A percentile compares a stretch with the other conserved stretches of the same genome.
These are phyloP conservation scores for Melozone crissalis DNA, from an alignment of 2,113 vertebrate species.

Conservation along the genomic window DNA sequence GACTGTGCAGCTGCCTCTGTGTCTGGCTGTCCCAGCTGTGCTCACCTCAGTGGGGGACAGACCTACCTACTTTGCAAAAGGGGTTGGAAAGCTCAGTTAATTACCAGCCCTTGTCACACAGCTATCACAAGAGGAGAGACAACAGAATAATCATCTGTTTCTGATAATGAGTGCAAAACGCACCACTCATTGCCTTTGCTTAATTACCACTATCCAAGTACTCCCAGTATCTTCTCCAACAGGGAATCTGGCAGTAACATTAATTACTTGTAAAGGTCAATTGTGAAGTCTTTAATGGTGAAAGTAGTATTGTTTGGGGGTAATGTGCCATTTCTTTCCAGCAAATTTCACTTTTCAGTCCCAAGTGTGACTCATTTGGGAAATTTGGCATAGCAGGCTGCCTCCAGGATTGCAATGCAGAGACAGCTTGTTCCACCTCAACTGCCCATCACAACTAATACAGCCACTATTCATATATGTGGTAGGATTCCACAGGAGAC, in stretches of 20 bases:
- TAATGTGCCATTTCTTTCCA: constrained; percentile 48
- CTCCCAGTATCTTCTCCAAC: constrained; percentile 35
- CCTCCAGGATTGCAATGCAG: not conserved
- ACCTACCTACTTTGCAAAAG: not conserved
- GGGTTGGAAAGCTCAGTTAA: constrained; percentile 45
- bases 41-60: not conserved
- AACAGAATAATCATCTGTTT: constrained; percentile 54
- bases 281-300: constrained; percentile 52
- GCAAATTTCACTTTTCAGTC: constrained; percentile 32
- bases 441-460: not conserved
- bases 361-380: not conserved
- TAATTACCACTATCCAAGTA: constrained; percentile 61
- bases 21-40: not conserved
- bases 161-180: constrained; percentile 19
- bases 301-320: constrained; percentile 38
- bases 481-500: not conserved
- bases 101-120: constrained; percentile 40
- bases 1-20: not conserved
- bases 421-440: constrained; percentile 8
- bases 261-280: constrained; percentile 71
- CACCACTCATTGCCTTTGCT: constrained; percentile 51
- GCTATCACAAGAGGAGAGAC: constrained; percentile 26
- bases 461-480: not conserved
- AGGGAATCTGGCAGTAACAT: constrained; percentile 48
- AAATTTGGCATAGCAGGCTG: constrained; percentile 10